Conservation (phyloP, 2,797 vertebrate species). For the Mormyrus hasselquistii region DNA sequence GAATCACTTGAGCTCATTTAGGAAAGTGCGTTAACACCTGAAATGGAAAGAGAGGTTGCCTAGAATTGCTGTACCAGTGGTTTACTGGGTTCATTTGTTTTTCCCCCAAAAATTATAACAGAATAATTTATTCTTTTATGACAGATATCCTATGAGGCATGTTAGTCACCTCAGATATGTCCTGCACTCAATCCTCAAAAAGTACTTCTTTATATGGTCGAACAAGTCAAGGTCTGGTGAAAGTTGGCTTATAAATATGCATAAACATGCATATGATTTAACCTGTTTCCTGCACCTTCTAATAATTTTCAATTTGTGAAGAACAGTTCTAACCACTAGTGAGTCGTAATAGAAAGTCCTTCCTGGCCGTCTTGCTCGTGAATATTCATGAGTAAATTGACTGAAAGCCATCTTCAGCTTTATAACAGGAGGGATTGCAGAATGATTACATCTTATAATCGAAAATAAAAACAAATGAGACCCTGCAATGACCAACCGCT, state of each 20-base stretch:
- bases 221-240: background rate
- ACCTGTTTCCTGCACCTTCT: background rate
- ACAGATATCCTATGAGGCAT: background rate
- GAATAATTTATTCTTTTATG: background rate
- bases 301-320: background rate
- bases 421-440: background rate
- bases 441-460: background rate
- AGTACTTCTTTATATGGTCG: background rate
- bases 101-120: background rate
- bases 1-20: background rate
- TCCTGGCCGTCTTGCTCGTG: background rate
- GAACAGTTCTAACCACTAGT: background rate
- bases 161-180: background rate
- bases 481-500: background rate
- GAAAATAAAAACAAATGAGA: background rate
- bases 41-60: background rate
- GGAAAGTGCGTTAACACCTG: background rate
- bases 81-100: background rate
- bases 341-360: background rate
- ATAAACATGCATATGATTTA: background rate
- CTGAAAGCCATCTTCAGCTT: background rate
- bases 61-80: background rate
- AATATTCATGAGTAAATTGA: background rate
- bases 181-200: background rate
- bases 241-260: background rate